Base-by-base conservation (phyloP, 2,888 invertebrate species). In the Chrysolina oricalcia region DNA sequence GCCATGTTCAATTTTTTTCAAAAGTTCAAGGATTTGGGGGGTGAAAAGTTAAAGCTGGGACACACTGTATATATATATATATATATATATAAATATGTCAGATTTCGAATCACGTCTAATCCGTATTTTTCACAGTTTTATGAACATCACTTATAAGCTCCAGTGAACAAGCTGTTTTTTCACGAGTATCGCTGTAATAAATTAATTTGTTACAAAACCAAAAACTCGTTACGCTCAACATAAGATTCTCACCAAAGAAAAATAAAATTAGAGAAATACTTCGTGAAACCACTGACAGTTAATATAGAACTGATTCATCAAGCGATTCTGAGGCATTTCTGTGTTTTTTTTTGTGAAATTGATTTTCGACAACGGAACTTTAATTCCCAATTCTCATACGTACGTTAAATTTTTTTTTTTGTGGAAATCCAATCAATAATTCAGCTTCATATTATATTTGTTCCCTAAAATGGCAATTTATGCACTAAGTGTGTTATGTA, bases 191-290 rank as follows among this genome's bases (percentile, higher is more conserved):
- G 27, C 71, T 67, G 68, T 56, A 77, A 65, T 77, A 76, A 79
- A 74, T 77, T 74, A 77, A 79, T 77, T 75, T 79, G 73, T 67
- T 74, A 74, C 72, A 76, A 79, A 78, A 79, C 79, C 77, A 21
- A 77, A 77, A 70, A 71, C 70, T 70, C 71, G 76, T 78, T 74
- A 79, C 77, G 79, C 79, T 74, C 73, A 74, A 68, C 63, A 56
- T 72, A 66, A 72, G 19, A 75, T 72, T 75, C 72, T 70, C 73
- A 72, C 73, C 73, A 72, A 41, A 70, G 73, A 72, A 50, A 50
- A 35, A 35, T 35, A 10, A 10, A 9, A 17, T 17, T 1, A 50
- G n/a, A 3, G 1, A 50, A 50, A 50, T 50, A 50, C 50, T 10
- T 4, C 8, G 9, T 10, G 17, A 50, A 53, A 53, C 53, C 53